Percentiles rank a stretch among this genome's conserved stretches.
These are phyloP conservation scores for Poicephalus gulielmi DNA, from an alignment of 2,113 vertebrate genomes.

Conservation along the genomic window DNA sequence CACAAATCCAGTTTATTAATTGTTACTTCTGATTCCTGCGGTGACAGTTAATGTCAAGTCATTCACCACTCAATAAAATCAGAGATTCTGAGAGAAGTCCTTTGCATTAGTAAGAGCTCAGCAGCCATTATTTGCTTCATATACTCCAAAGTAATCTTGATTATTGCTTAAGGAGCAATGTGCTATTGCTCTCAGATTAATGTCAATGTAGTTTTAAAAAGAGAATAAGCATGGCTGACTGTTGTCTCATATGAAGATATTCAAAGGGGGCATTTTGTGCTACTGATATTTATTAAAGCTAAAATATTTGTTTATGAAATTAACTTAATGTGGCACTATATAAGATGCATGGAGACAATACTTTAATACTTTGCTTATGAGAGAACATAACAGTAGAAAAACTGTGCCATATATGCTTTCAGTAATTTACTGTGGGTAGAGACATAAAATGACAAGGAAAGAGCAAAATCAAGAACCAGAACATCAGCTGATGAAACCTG, in stretches of 20 bases:
- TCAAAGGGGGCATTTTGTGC: neutral
- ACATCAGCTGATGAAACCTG: neutral
- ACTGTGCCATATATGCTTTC: neutral
- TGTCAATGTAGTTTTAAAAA: neutral
- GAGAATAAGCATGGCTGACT: neutral
- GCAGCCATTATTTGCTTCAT: neutral
- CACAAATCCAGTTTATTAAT: neutral
- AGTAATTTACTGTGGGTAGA: neutral
- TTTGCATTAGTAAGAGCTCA: neutral
- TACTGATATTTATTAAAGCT: neutral
- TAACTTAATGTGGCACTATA: neutral
- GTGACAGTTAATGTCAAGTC: neutral
- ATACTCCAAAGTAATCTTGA: neutral
- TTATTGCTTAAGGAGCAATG: neutral
- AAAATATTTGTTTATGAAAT: neutral
- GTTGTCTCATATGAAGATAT: neutral
- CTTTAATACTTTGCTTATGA: neutral
- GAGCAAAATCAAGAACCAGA: neutral
- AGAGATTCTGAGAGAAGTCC: neutral
- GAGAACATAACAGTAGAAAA: neutral
- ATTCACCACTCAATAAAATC: neutral
- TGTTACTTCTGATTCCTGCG: neutral
- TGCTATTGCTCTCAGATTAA: neutral
- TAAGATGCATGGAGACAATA: neutral
- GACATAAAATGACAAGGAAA: neutral